Conservation (phyloP, 2,888 invertebrate genomes). For the Diogma glabrata region DNA sequence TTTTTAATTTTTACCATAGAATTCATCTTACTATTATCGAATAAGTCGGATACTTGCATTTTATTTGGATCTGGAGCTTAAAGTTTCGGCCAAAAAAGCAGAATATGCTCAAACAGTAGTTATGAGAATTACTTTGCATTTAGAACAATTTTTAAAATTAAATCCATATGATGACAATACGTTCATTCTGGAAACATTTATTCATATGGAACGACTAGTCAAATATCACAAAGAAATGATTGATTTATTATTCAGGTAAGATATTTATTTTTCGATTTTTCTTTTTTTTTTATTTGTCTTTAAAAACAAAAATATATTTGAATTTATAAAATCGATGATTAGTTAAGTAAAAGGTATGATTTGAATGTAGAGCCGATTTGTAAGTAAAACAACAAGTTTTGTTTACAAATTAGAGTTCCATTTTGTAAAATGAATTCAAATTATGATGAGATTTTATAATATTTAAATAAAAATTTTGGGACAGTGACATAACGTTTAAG, state of each 20-base stretch:
- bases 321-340: not conserved
- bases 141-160: not conserved
- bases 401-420: not conserved
- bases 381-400: too few relatives aligned
- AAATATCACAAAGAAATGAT: slow-evolving; percentile 7
- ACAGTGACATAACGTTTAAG: too few relatives aligned
- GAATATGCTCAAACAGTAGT: not conserved
- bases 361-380: slow-evolving; percentile 8
- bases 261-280: not conserved
- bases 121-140: not conserved
- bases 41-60: not conserved
- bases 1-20: not conserved
- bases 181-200: not conserved
- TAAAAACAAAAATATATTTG: not conserved
- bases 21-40: not conserved
- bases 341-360: slow-evolving; percentile 10
- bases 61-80: slow-evolving; percentile 9
- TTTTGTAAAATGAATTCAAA: too few relatives aligned
- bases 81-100: not conserved
- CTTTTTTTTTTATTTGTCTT: not conserved
- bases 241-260: slow-evolving; percentile 6
- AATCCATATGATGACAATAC: not conserved
- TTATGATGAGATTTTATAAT: too few relatives aligned
- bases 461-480: too few relatives aligned
- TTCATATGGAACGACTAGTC: not conserved